Percentiles rank a stretch among this genome's conserved stretches.
phyloP scores from a whole-genome alignment of 2,113 vertebrate genomes.

The Parus major region DNA sequence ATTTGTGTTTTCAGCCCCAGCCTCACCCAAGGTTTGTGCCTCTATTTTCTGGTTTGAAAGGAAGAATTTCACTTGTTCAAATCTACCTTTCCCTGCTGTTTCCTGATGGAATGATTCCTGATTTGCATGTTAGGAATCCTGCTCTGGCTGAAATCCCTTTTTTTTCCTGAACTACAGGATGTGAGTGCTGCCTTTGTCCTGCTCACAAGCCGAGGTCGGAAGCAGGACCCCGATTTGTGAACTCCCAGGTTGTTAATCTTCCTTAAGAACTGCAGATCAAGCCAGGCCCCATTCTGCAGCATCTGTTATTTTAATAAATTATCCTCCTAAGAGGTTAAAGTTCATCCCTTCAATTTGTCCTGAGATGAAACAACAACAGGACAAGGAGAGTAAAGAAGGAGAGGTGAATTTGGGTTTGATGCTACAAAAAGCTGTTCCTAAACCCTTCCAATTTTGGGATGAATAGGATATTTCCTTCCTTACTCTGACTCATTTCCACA shows the following conservation, averaged over 20 bases:
- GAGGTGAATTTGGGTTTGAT: background rate
- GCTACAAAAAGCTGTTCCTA: background rate
- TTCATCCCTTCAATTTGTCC: background rate
- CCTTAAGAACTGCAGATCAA: slow-evolving; percentile 1
- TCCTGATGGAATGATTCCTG: background rate
- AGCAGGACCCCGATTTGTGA: background rate
- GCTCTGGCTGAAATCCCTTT: background rate
- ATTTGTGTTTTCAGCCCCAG: background rate
- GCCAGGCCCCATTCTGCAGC: background rate
- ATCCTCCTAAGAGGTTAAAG: background rate
- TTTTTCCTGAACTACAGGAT: background rate
- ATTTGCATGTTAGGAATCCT: background rate
- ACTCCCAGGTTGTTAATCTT: background rate
- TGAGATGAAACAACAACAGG: background rate
- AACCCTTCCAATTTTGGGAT: background rate
- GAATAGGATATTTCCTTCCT: background rate
- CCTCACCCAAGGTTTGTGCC: background rate
- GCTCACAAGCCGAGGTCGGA: background rate
- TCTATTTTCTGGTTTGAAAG: background rate
- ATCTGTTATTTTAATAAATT: slow-evolving; percentile 37
- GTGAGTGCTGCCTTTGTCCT: background rate
- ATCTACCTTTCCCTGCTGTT: rapidly evolving
- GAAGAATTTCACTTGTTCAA: background rate
- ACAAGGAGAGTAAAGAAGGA: background rate
- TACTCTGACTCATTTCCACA: background rate